Evolutionary conservation across 2,113 vertebrate genomes (phyloP), one percentile per base, ranked within the genome.

Genomic region (Heterochromis multidens): DNA sequence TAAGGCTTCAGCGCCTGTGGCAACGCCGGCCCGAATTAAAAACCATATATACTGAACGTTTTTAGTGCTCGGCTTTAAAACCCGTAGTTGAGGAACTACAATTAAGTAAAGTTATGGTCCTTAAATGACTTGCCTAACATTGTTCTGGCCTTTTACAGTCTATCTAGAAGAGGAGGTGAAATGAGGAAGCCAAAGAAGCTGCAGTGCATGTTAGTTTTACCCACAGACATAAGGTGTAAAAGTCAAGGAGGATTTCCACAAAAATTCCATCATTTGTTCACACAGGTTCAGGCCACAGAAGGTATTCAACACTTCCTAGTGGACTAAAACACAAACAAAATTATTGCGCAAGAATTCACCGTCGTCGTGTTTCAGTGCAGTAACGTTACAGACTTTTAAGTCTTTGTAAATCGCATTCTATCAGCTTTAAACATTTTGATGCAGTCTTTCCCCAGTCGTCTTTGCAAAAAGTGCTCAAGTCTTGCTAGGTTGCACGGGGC

Each of bases 121-220:
- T 84, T 31, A 37, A 60, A 86, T 74, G 21, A 29, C 57, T 86
- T 61, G 6, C 13, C 21, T 40, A n/a, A 58, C 14, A 6, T 29
- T 54, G 21, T 9, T 35, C 6, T 46, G 43, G 52, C 27, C 27
- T 52, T 81, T 35, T 49, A 65, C 21, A 4, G 7, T 81, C 37
- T 56, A 1, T 7, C 17, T 85, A 81, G 62, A 61, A 46, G 81
- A 46, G 17, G 21, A 17, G 19, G 8, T 62, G 46, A 59, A 70
- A 84, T 23, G 25, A 84, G 54, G 83, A 86, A 88, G 77, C 14
- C 35, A 81, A 85, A 82, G 79, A 83, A 27, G 61, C 14, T 74
- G 14, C 14, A 67, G 35, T 8, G 12, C 27, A 77, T 35, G 35
- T 77, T 56, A 80, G 52, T 40, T 58, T 14, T 29, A 40, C 74